These are phyloP conservation scores for Orthonyx spaldingii DNA, from an alignment of 2,113 vertebrate genomes.

Conservation along the genomic window DNA sequence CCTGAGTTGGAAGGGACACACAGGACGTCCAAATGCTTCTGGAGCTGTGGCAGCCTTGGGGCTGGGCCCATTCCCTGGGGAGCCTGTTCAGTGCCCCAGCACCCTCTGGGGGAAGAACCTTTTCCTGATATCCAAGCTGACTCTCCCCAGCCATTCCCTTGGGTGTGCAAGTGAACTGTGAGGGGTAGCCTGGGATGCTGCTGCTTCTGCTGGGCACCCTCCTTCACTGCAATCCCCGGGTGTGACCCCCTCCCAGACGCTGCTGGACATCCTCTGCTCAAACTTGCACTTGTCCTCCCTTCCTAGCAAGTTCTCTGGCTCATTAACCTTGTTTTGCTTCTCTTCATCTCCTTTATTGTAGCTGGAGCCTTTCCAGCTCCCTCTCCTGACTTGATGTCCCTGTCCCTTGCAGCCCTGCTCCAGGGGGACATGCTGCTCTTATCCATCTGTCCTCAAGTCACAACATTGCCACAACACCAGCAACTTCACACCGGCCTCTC, in stretches of 20 bases:
- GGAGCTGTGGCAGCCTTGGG: not conserved
- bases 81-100: not conserved
- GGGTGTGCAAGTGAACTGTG: not conserved
- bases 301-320: not conserved
- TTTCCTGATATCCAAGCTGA: not conserved
- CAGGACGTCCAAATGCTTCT: not conserved
- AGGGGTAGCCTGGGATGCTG: not conserved
- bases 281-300: not conserved
- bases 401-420: not conserved
- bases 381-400: not conserved
- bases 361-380: conserved; percentile 1
- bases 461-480: not conserved
- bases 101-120: not conserved
- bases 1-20: not conserved
- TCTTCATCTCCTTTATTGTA: not conserved
- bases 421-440: not conserved
- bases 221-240: not conserved
- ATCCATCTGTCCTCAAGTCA: not conserved
- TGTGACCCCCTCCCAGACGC: not conserved
- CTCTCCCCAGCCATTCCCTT: not conserved
- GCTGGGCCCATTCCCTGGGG: not conserved
- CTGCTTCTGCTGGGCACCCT: not conserved
- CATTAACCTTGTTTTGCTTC: not conserved
- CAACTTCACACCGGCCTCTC: not conserved
- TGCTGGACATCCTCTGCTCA: not conserved